Base-by-base conservation (phyloP, 2,888 invertebrate species). In the Digitonthophagus gazella region DNA sequence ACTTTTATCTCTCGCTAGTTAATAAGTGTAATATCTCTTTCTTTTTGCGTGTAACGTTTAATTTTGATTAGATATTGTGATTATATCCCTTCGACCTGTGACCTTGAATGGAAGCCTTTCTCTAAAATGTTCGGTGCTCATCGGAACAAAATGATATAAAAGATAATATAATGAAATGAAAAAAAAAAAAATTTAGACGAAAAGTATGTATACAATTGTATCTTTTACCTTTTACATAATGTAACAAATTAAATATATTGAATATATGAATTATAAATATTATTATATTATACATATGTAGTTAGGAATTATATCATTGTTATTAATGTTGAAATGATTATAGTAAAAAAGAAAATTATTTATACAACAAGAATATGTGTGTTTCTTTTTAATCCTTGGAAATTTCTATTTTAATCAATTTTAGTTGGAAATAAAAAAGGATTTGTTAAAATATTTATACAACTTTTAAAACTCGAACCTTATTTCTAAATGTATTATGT, bases 281-380 rank as follows among this genome's bases (percentile, higher is more conserved):
- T 44, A 44, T 44, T 44, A 44, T 44, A 44, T 44, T 44, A 44
- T 44, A 61, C 61, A 61, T 74, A 71, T 72, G 71, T 71, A 68
- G 70, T 70, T 71, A 71, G 72, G 72, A 74, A 67, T 73, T 72
- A 71, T 74, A 73, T 74, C 72, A 73, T 68, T 74, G 73, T 73
- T 75, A 75, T 75, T 74, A 74, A 74, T 75, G 74, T 75, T 75
- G 75, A 73, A 72, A 71, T 72, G 71, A 44, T 44, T 44, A 44
- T 44, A 44, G 28, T 44, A 72, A 71, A 71, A 72, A 75, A 75
- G 74, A 75, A 75, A 74, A 73, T n/a, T 68, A 68, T 71, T 71
- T 71, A 71, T 71, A 71, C 71, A 67, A 68, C 55, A 58, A 56
- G 56, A 15, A 19, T 6, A 4, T 1, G 57, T n/a, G n/a, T 57